phyloP scores from a whole-genome alignment of 23 tunicate species.

The Ciona savignyi region DNA sequence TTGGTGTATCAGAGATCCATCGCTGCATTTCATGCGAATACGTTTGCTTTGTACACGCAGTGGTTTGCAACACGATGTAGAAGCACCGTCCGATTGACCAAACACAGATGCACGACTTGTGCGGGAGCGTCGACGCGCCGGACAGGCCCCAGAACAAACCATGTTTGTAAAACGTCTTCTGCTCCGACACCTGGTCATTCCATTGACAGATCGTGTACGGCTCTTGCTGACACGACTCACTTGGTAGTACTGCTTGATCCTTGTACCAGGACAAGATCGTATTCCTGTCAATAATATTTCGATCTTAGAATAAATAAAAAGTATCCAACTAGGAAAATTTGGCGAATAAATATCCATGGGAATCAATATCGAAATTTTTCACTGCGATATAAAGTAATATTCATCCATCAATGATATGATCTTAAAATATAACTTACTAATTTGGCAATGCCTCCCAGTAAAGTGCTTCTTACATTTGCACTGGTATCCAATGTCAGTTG shows the following conservation, averaged over 20 bases:
- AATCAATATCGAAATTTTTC: too few species aligned
- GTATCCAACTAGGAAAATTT: too few species aligned
- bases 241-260: neutral
- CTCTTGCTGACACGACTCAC: neutral
- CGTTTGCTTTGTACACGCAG: constrained; percentile 13
- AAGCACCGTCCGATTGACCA: constrained; percentile 14
- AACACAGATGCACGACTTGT: neutral
- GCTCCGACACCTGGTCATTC: neutral
- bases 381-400: too few species aligned
- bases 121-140: neutral
- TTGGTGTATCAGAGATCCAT: constrained; percentile 34
- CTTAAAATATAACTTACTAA: constrained; percentile 22
- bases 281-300: too few species aligned
- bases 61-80: constrained; percentile 58
- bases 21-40: constrained; percentile 46
- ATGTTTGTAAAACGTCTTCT: neutral
- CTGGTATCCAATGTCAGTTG: constrained; percentile 28
- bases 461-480: constrained; percentile 70
- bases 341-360: too few species aligned
- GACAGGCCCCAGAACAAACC: neutral
- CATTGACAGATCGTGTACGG: neutral
- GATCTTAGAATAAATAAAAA: too few species aligned
- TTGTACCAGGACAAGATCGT: constrained; percentile 23
- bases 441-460: constrained; percentile 46
- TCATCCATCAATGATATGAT: too few species aligned